Percentiles rank a stretch among this genome's conserved stretches.
These are phyloP conservation scores for Laupala kohalensis DNA, from an alignment of 1,140 invertebrate species.

Conservation along the genomic window DNA sequence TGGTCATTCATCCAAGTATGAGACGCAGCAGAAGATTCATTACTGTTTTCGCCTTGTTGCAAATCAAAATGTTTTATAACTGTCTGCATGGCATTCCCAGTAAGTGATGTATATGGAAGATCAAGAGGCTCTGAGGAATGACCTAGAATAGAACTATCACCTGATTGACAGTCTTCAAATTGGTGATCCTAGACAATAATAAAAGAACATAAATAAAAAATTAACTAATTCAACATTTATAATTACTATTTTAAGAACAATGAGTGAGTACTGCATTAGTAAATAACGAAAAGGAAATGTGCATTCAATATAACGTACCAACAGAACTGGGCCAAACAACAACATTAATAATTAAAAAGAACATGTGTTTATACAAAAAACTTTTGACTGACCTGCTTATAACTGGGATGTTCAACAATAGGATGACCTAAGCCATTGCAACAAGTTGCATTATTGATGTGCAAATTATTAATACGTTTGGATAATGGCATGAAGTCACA, in stretches of 20 bases:
- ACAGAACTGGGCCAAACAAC: not conserved
- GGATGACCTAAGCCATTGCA: not conserved
- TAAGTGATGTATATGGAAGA: not conserved
- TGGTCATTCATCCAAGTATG: conserved; percentile 8
- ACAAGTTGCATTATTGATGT: conserved; percentile 39
- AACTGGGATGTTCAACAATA: not conserved
- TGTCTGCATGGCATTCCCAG: not conserved
- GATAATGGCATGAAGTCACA: conserved; percentile 63
- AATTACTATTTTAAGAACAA: too few relatives aligned
- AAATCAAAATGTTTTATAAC: not conserved
- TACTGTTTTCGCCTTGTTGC: not conserved
- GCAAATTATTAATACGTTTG: conserved; percentile 65
- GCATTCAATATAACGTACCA: not conserved
- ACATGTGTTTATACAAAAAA: too few relatives aligned
- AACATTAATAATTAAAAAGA: not conserved
- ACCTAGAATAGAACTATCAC: not conserved
- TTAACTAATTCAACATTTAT: too few relatives aligned
- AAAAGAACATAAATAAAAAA: too few relatives aligned
- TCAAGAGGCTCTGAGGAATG: not conserved
- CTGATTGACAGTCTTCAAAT: not conserved
- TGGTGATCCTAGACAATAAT: not conserved
- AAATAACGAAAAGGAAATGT: not conserved
- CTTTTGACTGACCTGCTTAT: not conserved
- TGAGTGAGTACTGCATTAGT: too few relatives aligned
- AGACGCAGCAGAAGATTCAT: conserved; percentile 16